These are phyloP conservation scores for Rhinolophus ferrumequinum DNA, from an alignment of 2,113 vertebrate species.

Conservation along the genomic window DNA sequence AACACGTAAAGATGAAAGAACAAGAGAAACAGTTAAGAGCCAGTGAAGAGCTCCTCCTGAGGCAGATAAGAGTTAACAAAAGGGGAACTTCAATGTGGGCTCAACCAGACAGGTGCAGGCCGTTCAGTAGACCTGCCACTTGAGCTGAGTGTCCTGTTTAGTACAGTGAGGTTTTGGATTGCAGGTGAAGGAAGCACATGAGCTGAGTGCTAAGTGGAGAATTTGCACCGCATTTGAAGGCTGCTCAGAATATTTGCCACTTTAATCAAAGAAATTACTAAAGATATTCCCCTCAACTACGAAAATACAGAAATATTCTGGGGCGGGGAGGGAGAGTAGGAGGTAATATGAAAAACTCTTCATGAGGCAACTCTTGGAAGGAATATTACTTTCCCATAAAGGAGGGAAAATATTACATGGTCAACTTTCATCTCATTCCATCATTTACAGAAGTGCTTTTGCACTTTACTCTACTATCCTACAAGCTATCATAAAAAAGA, in stretches of 20 bases:
- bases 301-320: neutral
- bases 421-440: neutral
- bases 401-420: neutral
- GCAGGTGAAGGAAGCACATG: neutral
- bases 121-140: neutral
- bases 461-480: neutral
- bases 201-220: neutral
- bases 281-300: neutral
- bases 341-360: neutral
- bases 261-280: neutral
- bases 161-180: neutral
- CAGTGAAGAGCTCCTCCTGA: neutral
- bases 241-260: neutral
- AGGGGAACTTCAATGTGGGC: neutral
- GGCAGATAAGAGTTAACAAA: neutral
- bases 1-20: neutral
- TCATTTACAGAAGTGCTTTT: neutral
- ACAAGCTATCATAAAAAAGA: neutral
- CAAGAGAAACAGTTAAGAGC: neutral
- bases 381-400: neutral
- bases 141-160: neutral
- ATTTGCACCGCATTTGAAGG: neutral
- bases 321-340: neutral
- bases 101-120: neutral
- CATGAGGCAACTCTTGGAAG: neutral